Evolutionary conservation across 2,113 vertebrate genomes (phyloP).

Genomic region (Aptenodytes forsteri): DNA sequence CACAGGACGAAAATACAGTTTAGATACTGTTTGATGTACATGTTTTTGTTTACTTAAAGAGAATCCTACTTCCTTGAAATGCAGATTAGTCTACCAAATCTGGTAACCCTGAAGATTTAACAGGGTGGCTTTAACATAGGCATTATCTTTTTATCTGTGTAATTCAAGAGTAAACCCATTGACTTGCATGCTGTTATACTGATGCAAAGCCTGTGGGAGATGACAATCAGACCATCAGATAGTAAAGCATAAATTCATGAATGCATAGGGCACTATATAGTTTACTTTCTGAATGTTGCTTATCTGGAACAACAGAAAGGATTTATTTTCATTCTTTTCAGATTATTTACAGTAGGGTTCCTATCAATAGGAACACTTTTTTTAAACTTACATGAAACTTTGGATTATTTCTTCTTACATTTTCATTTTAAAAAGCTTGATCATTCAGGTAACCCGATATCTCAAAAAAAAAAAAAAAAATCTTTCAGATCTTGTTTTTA

Average conservation of each 20-base stretch:
- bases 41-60: background rate
- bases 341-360: background rate
- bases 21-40: background rate
- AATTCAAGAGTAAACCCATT: background rate
- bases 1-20: rapidly evolving
- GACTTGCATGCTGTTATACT: background rate
- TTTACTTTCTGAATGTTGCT: background rate
- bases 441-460: background rate
- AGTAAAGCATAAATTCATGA: background rate
- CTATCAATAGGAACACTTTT: background rate
- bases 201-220: background rate
- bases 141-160: background rate
- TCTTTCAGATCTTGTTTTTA: background rate
- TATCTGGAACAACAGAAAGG: background rate
- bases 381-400: background rate
- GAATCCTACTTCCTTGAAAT: background rate
- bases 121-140: background rate
- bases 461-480: background rate
- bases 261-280: background rate
- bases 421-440: background rate
- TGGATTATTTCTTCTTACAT: background rate
- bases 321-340: background rate
- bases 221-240: background rate
- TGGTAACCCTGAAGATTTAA: background rate
- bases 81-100: background rate